phyloP scores from a whole-genome alignment of 2,113 vertebrate species.

The Myrmophylax atrothorax region DNA sequence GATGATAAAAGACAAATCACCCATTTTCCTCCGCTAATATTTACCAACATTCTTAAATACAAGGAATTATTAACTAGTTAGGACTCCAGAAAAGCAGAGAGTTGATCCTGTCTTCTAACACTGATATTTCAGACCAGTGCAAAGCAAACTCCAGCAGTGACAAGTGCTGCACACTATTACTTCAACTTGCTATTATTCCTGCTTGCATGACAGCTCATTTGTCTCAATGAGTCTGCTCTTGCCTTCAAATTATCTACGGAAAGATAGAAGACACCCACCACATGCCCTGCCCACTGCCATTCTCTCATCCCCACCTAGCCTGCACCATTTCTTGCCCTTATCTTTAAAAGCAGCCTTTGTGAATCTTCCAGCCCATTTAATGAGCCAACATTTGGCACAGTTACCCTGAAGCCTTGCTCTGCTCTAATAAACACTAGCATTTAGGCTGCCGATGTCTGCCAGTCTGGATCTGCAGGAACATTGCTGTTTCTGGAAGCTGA shows the following conservation, averaged over 20 bases:
- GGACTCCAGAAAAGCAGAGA: not conserved
- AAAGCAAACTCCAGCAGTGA: not conserved
- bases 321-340: not conserved
- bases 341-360: constrained; percentile 14
- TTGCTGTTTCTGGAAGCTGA: not conserved
- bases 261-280: not conserved
- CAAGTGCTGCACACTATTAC: not conserved
- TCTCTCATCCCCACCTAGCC: not conserved
- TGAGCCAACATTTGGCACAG: constrained; percentile 24
- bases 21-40: not conserved
- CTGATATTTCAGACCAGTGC: not conserved
- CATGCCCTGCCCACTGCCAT: not conserved
- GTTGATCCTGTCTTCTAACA: not conserved
- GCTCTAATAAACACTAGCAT: constrained; percentile 37
- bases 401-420: constrained; percentile 6
- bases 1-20: not conserved
- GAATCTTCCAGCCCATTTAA: not conserved
- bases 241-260: not conserved
- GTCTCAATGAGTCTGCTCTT: constrained; percentile 12
- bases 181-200: not conserved
- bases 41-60: not conserved
- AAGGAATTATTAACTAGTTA: not conserved
- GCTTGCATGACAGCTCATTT: not conserved
- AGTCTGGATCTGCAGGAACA: not conserved
- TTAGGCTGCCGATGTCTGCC: not conserved